A percentile compares a stretch with the other conserved stretches of the same genome.
Conservation (phyloP, 1,140 invertebrate genomes). For the Colletes gigas region DNA sequence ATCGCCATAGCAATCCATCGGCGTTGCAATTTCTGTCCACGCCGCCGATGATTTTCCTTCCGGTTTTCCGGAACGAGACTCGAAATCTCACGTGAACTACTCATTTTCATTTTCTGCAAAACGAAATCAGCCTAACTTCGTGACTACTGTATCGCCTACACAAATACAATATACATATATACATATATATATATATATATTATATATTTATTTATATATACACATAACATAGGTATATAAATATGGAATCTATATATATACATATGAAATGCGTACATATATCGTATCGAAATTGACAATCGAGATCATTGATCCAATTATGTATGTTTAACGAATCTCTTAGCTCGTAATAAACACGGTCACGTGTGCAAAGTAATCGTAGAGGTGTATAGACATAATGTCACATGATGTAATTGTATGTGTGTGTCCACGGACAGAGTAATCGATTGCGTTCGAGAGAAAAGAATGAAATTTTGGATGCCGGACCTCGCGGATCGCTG, state of each 20-base stretch:
- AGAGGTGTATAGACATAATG: conserved; percentile 35
- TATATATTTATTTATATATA: conserved; percentile 36
- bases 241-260: conserved; percentile 27
- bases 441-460: conserved; percentile 4
- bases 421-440: conserved; percentile 35
- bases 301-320: conserved; percentile 62
- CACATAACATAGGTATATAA: conserved; percentile 39
- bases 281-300: conserved; percentile 70
- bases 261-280: conserved; percentile 16
- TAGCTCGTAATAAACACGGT: conserved; percentile 41
- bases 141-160: conserved; percentile 42
- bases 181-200: conserved; percentile 26
- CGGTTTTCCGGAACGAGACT: too few relatives aligned
- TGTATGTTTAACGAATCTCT: conserved; percentile 39
- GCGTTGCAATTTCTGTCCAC: background rate
- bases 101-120: background rate
- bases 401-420: conserved; percentile 42
- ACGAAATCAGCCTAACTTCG: conserved; percentile 38
- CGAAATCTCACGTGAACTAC: too few relatives aligned
- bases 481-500: background rate
- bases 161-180: conserved; percentile 37
- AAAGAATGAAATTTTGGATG: background rate
- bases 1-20: conserved; percentile 22
- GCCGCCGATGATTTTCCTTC: conserved; percentile 1
- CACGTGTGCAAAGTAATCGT: conserved; percentile 45